Evolutionary conservation across 2,113 vertebrate species (phyloP).

Genomic region (Danionella cerebrum): DNA sequence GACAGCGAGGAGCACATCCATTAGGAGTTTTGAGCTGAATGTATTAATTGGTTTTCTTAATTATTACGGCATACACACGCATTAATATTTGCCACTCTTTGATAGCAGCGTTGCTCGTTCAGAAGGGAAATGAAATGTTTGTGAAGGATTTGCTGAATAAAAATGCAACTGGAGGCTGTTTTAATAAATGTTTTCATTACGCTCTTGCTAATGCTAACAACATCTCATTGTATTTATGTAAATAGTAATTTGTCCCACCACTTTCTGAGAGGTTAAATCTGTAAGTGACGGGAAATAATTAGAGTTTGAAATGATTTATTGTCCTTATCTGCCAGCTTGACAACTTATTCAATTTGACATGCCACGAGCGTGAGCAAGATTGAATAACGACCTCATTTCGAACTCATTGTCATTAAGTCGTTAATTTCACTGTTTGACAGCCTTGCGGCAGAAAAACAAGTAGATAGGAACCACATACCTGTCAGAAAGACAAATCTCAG

Average conservation of each 20-base stretch:
- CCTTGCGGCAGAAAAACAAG: not conserved
- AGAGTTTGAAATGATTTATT: constrained; percentile 23
- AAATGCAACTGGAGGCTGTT: not conserved
- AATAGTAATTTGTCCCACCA: not conserved
- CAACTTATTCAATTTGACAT: constrained; percentile 31
- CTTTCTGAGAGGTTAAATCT: not conserved
- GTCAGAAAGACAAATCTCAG: not conserved
- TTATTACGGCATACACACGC: constrained; percentile 27
- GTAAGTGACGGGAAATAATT: constrained; percentile 28
- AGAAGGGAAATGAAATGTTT: not conserved
- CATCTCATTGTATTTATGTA: not conserved
- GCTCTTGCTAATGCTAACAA: not conserved
- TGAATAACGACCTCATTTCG: constrained; percentile 48
- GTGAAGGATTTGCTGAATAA: not conserved
- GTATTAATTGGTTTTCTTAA: constrained; percentile 42
- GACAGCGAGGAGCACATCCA: not conserved
- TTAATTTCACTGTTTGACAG: not conserved
- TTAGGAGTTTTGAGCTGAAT: constrained; percentile 10
- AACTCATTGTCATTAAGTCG: constrained; percentile 19
- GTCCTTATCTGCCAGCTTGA: constrained; percentile 26
- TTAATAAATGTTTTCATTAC: not conserved
- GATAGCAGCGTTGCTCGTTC: constrained; percentile 4
- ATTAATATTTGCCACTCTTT: constrained; percentile 34
- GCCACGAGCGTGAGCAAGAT: constrained; percentile 29
- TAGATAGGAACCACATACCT: not conserved